phyloP scores from a whole-genome alignment of 2,797 vertebrate species.

The Periophthalmus magnuspinnatus region DNA sequence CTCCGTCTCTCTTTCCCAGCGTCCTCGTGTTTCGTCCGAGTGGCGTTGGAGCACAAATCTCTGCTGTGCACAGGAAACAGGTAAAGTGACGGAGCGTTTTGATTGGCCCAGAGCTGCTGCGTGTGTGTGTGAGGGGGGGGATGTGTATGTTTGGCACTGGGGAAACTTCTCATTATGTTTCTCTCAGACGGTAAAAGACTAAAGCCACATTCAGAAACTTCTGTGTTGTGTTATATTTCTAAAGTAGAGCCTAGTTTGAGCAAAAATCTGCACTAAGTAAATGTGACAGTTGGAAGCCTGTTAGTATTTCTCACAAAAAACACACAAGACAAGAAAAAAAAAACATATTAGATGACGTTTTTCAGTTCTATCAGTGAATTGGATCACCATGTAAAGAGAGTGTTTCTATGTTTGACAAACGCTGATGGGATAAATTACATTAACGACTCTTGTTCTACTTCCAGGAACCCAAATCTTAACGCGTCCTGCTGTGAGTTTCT shows the following conservation, averaged over 20 bases:
- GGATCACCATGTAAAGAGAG: neutral
- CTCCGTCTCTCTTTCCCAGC: constrained; percentile 68
- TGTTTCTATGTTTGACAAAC: neutral
- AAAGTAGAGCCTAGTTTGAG: neutral
- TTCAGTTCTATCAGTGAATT: no score
- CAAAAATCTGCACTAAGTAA: neutral
- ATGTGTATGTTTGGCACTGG: constrained; percentile 7
- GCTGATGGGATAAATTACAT: no score
- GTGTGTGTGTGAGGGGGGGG: constrained; percentile 5
- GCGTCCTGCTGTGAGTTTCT: constrained; percentile 87
- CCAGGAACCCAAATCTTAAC: constrained; percentile 86
- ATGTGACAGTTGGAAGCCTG: neutral
- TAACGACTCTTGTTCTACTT: constrained; percentile 31
- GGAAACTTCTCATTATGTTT: constrained; percentile 31
- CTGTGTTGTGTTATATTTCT: constrained; percentile 26
- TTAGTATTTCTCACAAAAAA: neutral
- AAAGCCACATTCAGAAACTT: constrained; percentile 30
- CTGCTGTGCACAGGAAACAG: constrained; percentile 84
- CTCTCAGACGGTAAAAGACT: constrained; percentile 24
- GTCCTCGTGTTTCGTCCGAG: constrained; percentile 86
- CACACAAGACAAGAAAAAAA: no score
- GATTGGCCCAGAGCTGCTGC: constrained; percentile 25
- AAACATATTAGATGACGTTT: neutral
- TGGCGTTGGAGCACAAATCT: constrained; percentile 88
- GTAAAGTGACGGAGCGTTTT: no score